A percentile compares a stretch with the other conserved stretches of the same genome.
These are phyloP conservation scores for Cepphus grylle DNA, from an alignment of 2,113 vertebrate genomes.

Conservation along the genomic window DNA sequence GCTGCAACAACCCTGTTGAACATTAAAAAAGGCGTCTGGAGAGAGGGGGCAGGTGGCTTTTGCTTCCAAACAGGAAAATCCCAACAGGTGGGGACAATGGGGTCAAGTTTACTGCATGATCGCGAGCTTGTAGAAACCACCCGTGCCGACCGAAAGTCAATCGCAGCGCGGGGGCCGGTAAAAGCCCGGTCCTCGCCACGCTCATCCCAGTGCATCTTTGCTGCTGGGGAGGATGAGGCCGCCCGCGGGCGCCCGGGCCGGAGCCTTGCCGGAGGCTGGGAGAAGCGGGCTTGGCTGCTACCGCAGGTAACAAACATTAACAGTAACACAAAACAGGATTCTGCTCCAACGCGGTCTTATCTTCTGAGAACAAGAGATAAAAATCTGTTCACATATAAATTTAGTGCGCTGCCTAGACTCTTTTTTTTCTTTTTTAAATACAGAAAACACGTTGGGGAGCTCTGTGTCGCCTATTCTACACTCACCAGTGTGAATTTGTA, in stretches of 20 bases:
- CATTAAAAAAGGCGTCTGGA: not conserved
- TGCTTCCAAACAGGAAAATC: not conserved
- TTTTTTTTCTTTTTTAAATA: not conserved
- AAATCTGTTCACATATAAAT: conserved; percentile 1
- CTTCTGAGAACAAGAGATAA: conserved; percentile 43
- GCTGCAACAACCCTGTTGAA: not conserved
- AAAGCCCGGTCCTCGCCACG: rapidly evolving
- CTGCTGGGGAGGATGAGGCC: not conserved
- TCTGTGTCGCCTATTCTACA: not conserved
- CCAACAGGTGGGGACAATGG: not conserved
- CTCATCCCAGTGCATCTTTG: not conserved
- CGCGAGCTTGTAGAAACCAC: not conserved
- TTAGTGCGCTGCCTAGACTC: not conserved
- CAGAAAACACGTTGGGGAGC: not conserved
- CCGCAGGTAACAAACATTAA: not conserved
- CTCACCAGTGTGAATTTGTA: not conserved
- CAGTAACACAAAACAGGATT: not conserved
- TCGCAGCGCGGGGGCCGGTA: not conserved
- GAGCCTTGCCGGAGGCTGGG: not conserved
- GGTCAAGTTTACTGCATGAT: not conserved
- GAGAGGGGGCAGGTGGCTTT: not conserved
- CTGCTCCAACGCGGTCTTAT: not conserved
- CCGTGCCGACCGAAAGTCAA: rapidly evolving
- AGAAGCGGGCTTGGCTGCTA: not conserved
- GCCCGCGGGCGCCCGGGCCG: not conserved